phyloP scores from a whole-genome alignment of 2,888 invertebrate species.

The Pomacea canaliculata region DNA sequence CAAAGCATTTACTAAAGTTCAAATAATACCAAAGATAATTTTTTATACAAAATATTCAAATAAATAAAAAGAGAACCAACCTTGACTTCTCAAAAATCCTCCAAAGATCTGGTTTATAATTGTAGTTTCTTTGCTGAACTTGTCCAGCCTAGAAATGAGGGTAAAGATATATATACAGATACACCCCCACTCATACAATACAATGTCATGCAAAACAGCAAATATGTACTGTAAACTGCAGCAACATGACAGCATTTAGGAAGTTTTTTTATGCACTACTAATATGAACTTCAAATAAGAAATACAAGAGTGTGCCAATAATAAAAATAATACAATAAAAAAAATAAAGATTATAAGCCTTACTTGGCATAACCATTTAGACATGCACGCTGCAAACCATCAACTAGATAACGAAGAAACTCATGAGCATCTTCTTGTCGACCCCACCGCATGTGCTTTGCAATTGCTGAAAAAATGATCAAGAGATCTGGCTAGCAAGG shows the following conservation, averaged over 20 bases:
- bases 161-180: neutral
- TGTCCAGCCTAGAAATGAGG: slow-evolving; percentile 77
- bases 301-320: neutral
- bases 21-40: no score
- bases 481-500: neutral
- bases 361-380: slow-evolving; percentile 71
- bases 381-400: slow-evolving; percentile 94
- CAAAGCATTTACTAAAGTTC: no score
- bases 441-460: slow-evolving; percentile 89
- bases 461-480: slow-evolving; percentile 72
- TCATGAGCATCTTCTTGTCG: slow-evolving; percentile 98
- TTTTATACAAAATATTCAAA: no score
- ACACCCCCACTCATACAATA: no score
- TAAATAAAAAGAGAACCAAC: slow-evolving; percentile 55
- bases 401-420: slow-evolving; percentile 91
- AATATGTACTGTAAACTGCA: no score
- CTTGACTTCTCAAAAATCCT: slow-evolving; percentile 90
- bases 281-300: no score
- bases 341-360: slow-evolving; percentile 31
- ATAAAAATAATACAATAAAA: neutral
- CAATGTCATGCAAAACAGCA: no score
- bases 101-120: slow-evolving; percentile 95
- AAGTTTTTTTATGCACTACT: no score
- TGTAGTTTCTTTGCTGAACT: slow-evolving; percentile 93
- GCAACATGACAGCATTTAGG: no score